Base-by-base conservation (phyloP, 2,797 vertebrate genomes). In the Synaphobranchus kaupii region DNA sequence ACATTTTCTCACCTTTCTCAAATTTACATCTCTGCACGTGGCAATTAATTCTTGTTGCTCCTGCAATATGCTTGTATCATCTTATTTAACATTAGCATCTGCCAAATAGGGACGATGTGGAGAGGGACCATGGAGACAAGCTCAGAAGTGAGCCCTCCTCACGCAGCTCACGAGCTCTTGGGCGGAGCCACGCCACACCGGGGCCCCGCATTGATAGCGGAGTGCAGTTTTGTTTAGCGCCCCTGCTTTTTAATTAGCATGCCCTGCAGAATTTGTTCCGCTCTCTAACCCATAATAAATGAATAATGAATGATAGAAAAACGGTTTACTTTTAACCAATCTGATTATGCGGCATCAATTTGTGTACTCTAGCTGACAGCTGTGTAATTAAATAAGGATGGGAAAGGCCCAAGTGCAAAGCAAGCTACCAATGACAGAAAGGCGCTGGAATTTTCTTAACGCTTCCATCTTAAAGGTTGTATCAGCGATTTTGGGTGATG, bases 311-410 rank as follows among this genome's bases (percentile, higher is more conserved):
- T 28, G 50, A 66, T 66, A 47, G 60, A 17, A 71, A 85, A 66
- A 68, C 44, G 48, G 44, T 66, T 85, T 66, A 48, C 60, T 47
- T 84, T 84, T 56, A 47, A 84, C 56, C 22, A 44, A 66, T 84
- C 56, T 84, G 44, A 85, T 48, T 68, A 84, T 84, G 83, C 56
- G 22, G 83, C 15, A 84, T 56, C 50, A 25, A 83, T 83, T 83
- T 60, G 28, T 56, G 83, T 15, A 7, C 83, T 39, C 25, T 28
- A 39, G 54, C 31, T 84, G 82, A 58, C 82, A 54, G 25, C 82
- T 39, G 15, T 58, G 83, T 60, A 60, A 60, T 84, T 84, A 58
- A 58, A 60, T 39, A 58, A 84, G 31, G 47, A 81, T 47, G 47
- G 78, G 20, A 22, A 78, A 81, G 47, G 78, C 25, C 44, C 44